phyloP scores from a whole-genome alignment of 2,888 invertebrate species.

The Troides aeacus region DNA sequence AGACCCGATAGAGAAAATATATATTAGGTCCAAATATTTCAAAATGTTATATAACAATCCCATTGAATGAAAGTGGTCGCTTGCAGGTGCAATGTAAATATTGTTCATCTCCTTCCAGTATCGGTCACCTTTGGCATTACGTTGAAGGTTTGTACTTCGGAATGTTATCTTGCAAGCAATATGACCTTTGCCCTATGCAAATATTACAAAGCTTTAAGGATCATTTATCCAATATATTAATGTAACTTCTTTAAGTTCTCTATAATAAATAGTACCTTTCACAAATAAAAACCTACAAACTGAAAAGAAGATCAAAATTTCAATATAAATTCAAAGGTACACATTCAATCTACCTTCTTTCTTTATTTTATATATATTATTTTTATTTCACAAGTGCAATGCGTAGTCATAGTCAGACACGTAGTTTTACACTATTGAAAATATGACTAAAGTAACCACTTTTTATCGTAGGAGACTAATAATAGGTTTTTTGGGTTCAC shows the following conservation, averaged over 20 bases:
- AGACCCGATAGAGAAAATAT: background rate
- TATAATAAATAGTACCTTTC: too few species aligned
- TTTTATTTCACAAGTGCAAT: too few species aligned
- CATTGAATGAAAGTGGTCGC: background rate
- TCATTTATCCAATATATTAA: background rate
- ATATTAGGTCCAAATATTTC: background rate
- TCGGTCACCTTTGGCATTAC: slow-evolving; percentile 21
- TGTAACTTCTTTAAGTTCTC: background rate
- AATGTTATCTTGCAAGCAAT: slow-evolving; percentile 19
- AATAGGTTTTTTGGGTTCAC: too few species aligned
- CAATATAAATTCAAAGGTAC: too few species aligned
- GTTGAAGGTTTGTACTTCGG: slow-evolving; percentile 13
- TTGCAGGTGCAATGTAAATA: slow-evolving; percentile 9
- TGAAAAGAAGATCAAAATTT: too few species aligned
- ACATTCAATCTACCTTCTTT: too few species aligned
- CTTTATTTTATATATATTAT: too few species aligned
- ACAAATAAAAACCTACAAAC: too few species aligned
- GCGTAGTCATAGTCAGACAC: too few species aligned
- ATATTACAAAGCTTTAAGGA: slow-evolving; percentile 9
- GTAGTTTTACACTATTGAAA: too few species aligned
- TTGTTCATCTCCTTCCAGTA: slow-evolving; percentile 1
- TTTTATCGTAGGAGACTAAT: too few species aligned
- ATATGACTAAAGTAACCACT: too few species aligned
- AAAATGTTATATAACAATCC: background rate
- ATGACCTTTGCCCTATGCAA: slow-evolving; percentile 15